Conservation (phyloP, 2,797 vertebrate genomes). For the Schizothorax lantsangensis region DNA sequence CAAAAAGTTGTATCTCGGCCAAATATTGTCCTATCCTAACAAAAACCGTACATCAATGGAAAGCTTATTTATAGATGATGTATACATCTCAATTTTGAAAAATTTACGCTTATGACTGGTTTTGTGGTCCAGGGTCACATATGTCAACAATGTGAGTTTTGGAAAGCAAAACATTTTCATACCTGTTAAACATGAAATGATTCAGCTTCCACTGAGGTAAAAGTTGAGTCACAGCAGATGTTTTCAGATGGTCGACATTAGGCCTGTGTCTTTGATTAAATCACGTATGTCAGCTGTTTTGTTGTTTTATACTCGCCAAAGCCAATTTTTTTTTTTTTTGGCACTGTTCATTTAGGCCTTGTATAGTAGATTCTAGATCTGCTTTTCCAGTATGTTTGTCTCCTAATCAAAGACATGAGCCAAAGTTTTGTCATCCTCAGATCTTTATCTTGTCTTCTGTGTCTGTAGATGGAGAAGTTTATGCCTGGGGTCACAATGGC, state of each 20-base stretch:
- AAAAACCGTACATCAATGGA: too few relatives aligned
- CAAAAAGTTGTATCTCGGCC: too few relatives aligned
- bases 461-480: slow-evolving; percentile 92
- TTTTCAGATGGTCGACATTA: background rate
- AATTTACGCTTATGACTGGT: too few relatives aligned
- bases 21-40: too few relatives aligned
- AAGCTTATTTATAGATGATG: too few relatives aligned
- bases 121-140: too few relatives aligned
- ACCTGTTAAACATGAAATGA: background rate
- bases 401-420: background rate
- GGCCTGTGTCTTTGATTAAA: background rate
- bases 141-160: background rate
- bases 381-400: background rate
- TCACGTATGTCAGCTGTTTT: background rate
- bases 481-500: slow-evolving; percentile 97
- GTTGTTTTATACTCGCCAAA: background rate
- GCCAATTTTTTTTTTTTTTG: background rate
- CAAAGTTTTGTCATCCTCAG: background rate
- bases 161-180: background rate
- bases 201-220: background rate
- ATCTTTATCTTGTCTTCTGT: background rate
- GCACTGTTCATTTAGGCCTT: background rate
- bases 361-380: background rate
- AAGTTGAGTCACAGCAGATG: background rate
- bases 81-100: too few relatives aligned